Evolutionary conservation across 2,113 vertebrate genomes (phyloP).

Genomic region (Strix aluco): DNA sequence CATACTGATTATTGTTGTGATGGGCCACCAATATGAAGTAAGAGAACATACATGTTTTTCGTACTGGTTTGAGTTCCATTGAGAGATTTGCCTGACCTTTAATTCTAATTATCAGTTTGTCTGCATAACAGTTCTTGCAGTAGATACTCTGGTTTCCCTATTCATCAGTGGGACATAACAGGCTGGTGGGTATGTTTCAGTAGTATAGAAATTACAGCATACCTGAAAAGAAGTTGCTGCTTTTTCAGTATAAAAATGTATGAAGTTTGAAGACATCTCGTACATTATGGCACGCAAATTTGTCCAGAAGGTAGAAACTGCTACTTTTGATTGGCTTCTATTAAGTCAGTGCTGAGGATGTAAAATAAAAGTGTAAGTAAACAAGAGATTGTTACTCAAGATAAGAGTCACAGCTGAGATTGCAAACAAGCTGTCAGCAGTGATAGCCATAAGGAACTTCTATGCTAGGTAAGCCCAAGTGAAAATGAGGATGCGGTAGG

Average conservation of each 20-base stretch:
- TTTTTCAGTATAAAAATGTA: not conserved
- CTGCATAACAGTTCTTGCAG: not conserved
- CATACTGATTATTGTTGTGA: not conserved
- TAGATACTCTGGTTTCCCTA: not conserved
- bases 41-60: not conserved
- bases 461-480: accelerated
- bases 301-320: not conserved
- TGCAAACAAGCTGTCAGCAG: not conserved
- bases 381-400: not conserved
- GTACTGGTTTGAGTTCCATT: not conserved
- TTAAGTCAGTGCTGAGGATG: not conserved
- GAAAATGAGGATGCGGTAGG: not conserved
- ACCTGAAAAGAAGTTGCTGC: not conserved
- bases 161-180: not conserved
- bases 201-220: not conserved
- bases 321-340: not conserved
- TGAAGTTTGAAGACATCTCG: not conserved
- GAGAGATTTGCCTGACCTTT: not conserved
- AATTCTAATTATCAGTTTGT: not conserved
- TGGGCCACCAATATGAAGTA: not conserved
- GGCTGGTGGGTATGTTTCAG: not conserved
- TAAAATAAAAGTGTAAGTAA: not conserved
- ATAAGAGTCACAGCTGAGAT: not conserved
- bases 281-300: not conserved
- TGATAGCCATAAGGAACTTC: not conserved